These are phyloP conservation scores for Aphidius colemani DNA, from an alignment of 2,888 invertebrate genomes.

Conservation along the genomic window DNA sequence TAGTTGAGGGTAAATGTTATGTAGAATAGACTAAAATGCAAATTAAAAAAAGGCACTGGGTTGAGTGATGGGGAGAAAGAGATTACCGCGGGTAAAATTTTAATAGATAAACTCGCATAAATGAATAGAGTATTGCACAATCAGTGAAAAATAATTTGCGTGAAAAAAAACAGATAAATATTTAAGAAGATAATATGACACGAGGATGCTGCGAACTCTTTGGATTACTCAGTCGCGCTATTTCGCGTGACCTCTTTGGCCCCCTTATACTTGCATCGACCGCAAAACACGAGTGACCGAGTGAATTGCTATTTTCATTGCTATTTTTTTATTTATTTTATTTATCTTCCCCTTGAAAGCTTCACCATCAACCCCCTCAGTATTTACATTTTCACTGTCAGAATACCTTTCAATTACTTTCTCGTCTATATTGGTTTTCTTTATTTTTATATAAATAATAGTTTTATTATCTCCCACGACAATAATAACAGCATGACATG, in stretches of 20 bases:
- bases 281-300: constrained; percentile 30
- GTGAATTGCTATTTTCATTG: constrained; percentile 24
- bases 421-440: not conserved
- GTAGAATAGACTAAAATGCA: no score
- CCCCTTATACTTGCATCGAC: constrained; percentile 24
- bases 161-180: constrained; percentile 6
- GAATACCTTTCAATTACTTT: not conserved
- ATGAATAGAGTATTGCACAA: not conserved
- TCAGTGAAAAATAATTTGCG: not conserved
- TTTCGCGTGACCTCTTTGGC: constrained; percentile 25
- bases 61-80: no score
- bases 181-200: constrained; percentile 23
- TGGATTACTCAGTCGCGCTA: constrained; percentile 23
- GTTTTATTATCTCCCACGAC: no score
- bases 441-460: not conserved
- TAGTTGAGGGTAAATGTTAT: no score
- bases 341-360: not conserved
- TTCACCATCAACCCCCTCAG: not conserved
- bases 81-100: no score
- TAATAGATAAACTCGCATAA: no score
- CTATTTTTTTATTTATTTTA: constrained; percentile 13
- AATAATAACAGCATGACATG: no score
- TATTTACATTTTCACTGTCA: not conserved
- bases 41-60: no score
- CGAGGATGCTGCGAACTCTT: constrained; percentile 19